Conservation (phyloP, 2,113 vertebrate species). For the Etheostoma spectabile region DNA sequence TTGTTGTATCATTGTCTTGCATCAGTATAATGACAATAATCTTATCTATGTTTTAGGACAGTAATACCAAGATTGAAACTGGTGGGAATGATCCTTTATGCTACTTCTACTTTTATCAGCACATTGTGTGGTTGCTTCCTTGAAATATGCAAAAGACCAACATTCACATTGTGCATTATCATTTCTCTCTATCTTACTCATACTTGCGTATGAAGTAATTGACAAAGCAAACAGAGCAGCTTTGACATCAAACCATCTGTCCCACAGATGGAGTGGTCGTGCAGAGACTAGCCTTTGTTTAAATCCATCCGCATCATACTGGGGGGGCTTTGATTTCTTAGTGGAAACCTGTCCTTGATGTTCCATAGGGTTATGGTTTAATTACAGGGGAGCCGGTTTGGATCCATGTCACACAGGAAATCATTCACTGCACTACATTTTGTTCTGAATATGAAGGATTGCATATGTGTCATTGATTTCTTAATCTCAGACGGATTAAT, state of each 20-base stretch:
- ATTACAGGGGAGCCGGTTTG: not conserved
- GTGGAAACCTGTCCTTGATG: conserved; percentile 30
- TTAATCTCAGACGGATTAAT: not conserved
- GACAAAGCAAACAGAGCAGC: not conserved
- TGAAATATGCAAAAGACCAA: conserved; percentile 12
- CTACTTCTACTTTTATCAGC: conserved; percentile 8
- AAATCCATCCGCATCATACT: conserved; percentile 6
- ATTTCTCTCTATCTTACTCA: not conserved
- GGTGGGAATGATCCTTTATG: not conserved
- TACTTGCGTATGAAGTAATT: conserved; percentile 22
- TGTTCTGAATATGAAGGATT: not conserved
- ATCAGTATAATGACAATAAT: too few relatives aligned
- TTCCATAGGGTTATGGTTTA: conserved; percentile 3
- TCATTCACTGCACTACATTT: not conserved
- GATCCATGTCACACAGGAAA: conserved; percentile 9
- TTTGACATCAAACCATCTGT: conserved; percentile 49
- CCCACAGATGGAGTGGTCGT: not conserved
- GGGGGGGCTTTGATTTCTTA: conserved; percentile 47
- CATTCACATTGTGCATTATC: not conserved
- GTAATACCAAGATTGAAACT: not conserved
- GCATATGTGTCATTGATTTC: not conserved
- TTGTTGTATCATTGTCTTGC: too few relatives aligned
- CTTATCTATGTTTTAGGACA: not conserved
- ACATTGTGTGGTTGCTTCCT: not conserved
- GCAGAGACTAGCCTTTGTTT: conserved; percentile 21